phyloP scores from a whole-genome alignment of 2,113 vertebrate species.

The Varanus komodoensis region DNA sequence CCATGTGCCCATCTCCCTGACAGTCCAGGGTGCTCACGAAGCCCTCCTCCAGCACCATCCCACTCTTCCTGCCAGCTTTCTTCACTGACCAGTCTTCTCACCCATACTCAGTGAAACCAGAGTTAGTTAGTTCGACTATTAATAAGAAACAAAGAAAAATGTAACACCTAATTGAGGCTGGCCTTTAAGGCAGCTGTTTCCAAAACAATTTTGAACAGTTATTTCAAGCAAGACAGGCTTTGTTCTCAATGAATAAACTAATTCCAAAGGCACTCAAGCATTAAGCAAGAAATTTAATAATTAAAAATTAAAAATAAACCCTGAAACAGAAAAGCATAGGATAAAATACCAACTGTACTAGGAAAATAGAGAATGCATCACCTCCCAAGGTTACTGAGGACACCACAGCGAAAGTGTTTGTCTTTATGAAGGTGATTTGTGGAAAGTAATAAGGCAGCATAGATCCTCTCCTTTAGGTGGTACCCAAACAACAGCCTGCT shows the following conservation, averaged over 20 bases:
- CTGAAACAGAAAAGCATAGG: not conserved
- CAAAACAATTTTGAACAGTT: slow-evolving; percentile 35
- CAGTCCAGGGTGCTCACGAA: too few relatives aligned
- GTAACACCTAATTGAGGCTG: slow-evolving; percentile 6
- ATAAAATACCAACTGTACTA: slow-evolving; percentile 7
- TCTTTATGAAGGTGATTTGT: not conserved
- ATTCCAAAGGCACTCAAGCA: slow-evolving; percentile 38
- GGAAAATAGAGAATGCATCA: not conserved
- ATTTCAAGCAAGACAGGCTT: slow-evolving; percentile 39
- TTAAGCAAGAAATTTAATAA: slow-evolving; percentile 16
- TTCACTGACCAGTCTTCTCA: too few relatives aligned
- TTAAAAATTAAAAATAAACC: not conserved
- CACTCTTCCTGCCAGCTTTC: too few relatives aligned
- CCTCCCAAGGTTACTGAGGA: not conserved
- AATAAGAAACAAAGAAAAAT: slow-evolving; percentile 8
- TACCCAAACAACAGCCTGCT: not conserved
- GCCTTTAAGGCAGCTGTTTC: slow-evolving; percentile 38
- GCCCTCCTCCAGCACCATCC: too few relatives aligned
- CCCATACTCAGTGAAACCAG: not conserved
- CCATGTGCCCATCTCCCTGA: too few relatives aligned
- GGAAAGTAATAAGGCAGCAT: too few relatives aligned
- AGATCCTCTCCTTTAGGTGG: not conserved
- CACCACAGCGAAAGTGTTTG: not conserved
- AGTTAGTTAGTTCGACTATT: slow-evolving; percentile 1
- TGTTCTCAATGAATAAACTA: slow-evolving; percentile 33